Evolutionary conservation across 92 coral and sea anemone species (phyloP).

Genomic region (Diadumene lineata): DNA sequence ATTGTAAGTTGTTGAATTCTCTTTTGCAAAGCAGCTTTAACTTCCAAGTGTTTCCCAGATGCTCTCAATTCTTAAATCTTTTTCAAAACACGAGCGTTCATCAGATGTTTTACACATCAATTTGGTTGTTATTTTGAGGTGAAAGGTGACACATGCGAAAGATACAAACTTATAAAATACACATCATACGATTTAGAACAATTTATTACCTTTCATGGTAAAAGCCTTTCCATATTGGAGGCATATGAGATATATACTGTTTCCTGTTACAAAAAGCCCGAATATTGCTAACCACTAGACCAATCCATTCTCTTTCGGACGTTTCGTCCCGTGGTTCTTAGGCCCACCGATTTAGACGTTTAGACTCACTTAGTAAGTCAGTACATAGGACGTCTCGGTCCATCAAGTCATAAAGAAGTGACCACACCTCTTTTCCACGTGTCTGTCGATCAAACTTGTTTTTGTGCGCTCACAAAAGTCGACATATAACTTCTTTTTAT

Average conservation of each 20-base stretch:
- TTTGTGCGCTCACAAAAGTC: no score
- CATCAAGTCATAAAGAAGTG: not conserved
- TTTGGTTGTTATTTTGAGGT: constrained; percentile 1
- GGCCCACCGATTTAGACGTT: no score
- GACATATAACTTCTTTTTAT: no score
- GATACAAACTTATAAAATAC: constrained; percentile 13
- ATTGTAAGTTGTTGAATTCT: not conserved
- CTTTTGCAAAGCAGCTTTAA: not conserved
- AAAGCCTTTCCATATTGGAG: constrained; percentile 1
- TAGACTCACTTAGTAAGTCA: no score
- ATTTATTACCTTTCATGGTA: not conserved
- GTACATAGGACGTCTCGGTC: no score
- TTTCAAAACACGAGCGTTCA: not conserved
- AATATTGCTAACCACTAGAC: no score
- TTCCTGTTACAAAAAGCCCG: no score
- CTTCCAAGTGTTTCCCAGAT: no score
- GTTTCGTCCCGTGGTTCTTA: no score
- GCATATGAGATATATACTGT: not conserved
- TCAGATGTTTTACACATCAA: constrained; percentile 29
- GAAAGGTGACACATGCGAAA: constrained; percentile 29
- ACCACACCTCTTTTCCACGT: not conserved
- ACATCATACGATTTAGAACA: constrained; percentile 4
- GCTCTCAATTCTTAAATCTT: not conserved
- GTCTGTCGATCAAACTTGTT: no score
- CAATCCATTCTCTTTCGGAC: no score